Conservation (phyloP, 2,888 invertebrate genomes). For the Xestia rhomboidea region DNA sequence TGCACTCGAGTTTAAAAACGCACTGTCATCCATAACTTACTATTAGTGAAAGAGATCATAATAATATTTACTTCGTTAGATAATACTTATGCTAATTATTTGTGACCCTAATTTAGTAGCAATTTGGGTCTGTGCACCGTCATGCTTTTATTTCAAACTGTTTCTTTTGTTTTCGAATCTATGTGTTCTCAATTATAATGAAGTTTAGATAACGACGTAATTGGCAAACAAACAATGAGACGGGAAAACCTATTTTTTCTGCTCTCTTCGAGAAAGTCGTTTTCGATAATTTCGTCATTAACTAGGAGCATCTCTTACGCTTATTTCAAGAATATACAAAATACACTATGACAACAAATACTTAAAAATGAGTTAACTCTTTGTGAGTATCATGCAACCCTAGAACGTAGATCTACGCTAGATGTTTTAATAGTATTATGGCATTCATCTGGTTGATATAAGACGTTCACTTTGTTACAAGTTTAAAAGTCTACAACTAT, state of each 20-base stretch:
- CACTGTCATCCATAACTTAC: slow-evolving; percentile 9
- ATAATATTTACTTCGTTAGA: slow-evolving; percentile 12
- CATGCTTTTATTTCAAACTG: slow-evolving; percentile 15
- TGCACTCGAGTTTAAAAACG: background rate
- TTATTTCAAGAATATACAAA: background rate
- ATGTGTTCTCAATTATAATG: background rate
- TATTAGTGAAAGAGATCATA: slow-evolving; percentile 1
- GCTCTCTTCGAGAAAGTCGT: background rate
- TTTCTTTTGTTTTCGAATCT: background rate
- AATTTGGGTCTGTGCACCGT: slow-evolving; percentile 24
- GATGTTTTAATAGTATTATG: background rate
- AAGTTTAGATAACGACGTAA: background rate
- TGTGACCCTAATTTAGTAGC: slow-evolving; percentile 15
- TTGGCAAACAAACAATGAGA: slow-evolving; percentile 10
- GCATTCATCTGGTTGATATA: background rate
- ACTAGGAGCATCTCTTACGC: background rate
- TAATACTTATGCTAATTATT: slow-evolving; percentile 12
- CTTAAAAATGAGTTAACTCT: too few relatives aligned
- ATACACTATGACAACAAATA: background rate
- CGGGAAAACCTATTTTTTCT: background rate
- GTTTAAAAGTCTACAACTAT: background rate
- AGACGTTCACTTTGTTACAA: background rate
- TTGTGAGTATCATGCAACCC: background rate
- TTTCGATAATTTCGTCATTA: background rate
- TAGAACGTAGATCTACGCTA: background rate